Base-by-base conservation (phyloP, 2,888 invertebrate species). In the Tubulanus polymorphus region DNA sequence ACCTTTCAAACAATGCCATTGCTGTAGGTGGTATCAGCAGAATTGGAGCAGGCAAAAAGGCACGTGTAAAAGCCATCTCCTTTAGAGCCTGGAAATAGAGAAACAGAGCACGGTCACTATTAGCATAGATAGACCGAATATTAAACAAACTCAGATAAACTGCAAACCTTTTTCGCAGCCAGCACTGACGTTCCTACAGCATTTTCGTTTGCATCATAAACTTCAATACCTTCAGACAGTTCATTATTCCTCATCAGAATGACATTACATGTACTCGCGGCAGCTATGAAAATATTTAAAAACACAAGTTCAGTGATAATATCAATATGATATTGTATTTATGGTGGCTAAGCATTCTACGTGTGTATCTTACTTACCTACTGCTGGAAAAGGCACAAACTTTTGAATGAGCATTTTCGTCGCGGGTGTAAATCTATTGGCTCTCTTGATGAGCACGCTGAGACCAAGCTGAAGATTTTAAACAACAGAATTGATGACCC, bases 161-260 rank as follows among this genome's bases (percentile, higher is more conserved):
- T 48, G n/a, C n/a, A n/a, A 55, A 80, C 81, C 71, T 80, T 76
- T 66, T 74, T 79, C 12, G 82, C 82, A 15, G 82, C 82, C 23
- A 79, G 68, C 66, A 79, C 74, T 10, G 81, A 82, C 0, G 80
- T 74, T n/a, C 82, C 82, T 2, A 82, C 67, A 1, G 75, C 70
- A 30, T 75, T 72, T 8, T 77, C 74, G 23, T 74, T 58, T 30
- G 71, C 68, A 58, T 82, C 80, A 54, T 74, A 69, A 1, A 82
- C 81, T 26, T 80, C 78, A 53, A 82, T 81, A 10, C 82, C 81
- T 30, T 75, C 75, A 8, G 68, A 61, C 27, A 80, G 62, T 60
- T 81, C 81, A 59, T 71, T 78, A 64, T 78, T 78, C 50, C 82
- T 69, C 82, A 83, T 82, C 57, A 80, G 69, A 23, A 83, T 52